Conservation (phyloP, 2,888 invertebrate genomes). For the Ophioninae sp. region DNA sequence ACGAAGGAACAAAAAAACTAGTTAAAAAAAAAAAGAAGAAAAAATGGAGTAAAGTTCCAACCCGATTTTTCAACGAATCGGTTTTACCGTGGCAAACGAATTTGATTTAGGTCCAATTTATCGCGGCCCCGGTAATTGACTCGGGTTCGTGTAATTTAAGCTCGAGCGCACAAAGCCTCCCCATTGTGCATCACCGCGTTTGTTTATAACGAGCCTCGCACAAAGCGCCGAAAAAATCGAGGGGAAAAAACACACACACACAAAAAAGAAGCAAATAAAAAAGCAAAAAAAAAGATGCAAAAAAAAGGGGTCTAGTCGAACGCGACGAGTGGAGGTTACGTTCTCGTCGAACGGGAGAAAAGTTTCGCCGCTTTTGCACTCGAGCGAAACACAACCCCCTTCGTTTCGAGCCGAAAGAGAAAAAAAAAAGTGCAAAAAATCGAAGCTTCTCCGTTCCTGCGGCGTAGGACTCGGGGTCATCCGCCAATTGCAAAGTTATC, state of each 20-base stretch:
- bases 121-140: not conserved
- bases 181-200: not conserved
- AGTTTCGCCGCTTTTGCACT: not conserved
- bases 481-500: not conserved
- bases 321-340: not conserved
- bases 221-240: not conserved
- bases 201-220: not conserved
- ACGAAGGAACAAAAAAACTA: not conserved
- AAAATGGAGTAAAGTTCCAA: too few species aligned
- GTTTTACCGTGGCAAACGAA: not conserved
- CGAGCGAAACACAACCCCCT: not conserved
- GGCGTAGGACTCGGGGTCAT: not conserved
- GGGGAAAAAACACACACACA: too few species aligned
- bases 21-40: too few species aligned
- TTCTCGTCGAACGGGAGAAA: not conserved
- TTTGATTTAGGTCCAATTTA: conserved; percentile 7
- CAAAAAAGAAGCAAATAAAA: too few species aligned
- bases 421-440: not conserved
- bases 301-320: not conserved
- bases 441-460: not conserved
- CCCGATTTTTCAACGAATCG: not conserved
- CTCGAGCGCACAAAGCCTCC: not conserved
- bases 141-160: not conserved
- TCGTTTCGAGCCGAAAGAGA: not conserved
- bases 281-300: not conserved